phyloP scores from a whole-genome alignment of 2,797 vertebrate genomes.

The Paramormyrops hopkinsi region DNA sequence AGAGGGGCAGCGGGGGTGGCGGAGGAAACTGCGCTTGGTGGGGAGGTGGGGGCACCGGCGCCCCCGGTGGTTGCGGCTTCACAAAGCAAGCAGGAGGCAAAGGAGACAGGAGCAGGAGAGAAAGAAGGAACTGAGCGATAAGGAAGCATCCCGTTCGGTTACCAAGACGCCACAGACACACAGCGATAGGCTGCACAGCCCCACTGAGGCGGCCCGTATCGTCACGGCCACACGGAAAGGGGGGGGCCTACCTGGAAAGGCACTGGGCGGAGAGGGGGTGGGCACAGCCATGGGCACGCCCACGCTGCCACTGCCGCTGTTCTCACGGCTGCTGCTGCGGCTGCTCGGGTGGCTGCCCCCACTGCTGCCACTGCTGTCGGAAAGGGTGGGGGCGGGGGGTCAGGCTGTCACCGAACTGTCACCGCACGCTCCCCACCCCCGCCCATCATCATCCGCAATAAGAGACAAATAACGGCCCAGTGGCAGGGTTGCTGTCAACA shows the following conservation, averaged over 20 bases:
- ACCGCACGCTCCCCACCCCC: background rate
- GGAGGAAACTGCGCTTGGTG: constrained; percentile 61
- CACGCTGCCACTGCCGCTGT: constrained; percentile 97
- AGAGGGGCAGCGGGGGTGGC: constrained; percentile 58
- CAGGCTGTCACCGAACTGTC: background rate
- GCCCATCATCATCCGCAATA: background rate
- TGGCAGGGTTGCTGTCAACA: background rate
- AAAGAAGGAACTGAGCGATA: constrained; percentile 40
- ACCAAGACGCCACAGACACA: background rate
- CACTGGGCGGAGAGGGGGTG: constrained; percentile 87
- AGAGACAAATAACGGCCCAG: background rate
- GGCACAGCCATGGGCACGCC: constrained; percentile 94
- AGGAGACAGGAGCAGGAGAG: constrained; percentile 34
- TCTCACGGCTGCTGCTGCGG: constrained; percentile 97
- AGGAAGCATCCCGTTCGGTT: constrained; percentile 18
- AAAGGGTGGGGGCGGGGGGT: background rate
- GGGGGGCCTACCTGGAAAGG: constrained; percentile 80
- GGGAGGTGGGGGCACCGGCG: constrained; percentile 73
- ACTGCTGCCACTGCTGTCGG: constrained; percentile 85
- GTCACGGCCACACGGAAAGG: background rate
- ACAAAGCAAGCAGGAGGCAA: constrained; percentile 28
- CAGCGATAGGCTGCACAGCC: background rate
- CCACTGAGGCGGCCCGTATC: background rate
- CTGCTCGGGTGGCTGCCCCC: constrained; percentile 95
- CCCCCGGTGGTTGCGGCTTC: constrained; percentile 60